phyloP scores from a whole-genome alignment of 2,888 invertebrate species.

The Morpho helenor region DNA sequence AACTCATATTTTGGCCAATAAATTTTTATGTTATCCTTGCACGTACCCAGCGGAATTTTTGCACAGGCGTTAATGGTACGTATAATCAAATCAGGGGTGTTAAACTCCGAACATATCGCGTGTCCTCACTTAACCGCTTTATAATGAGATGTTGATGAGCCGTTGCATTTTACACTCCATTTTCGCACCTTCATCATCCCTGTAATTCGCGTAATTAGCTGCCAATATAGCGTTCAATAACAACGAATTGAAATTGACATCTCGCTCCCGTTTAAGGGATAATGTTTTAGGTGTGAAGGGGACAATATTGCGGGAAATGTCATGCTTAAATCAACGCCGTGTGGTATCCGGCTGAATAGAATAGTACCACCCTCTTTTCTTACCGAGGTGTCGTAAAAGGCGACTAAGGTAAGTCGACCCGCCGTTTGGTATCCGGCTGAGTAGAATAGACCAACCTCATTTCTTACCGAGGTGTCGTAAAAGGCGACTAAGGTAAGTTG shows the following conservation, averaged over 20 bases:
- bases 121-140: conserved; percentile 29
- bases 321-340: conserved; percentile 18
- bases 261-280: conserved; percentile 21
- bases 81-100: conserved; percentile 27
- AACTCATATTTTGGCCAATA: not conserved
- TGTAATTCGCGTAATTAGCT: conserved; percentile 59
- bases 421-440: too few relatives aligned
- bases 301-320: conserved; percentile 25
- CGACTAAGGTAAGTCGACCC: too few relatives aligned
- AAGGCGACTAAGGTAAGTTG: too few relatives aligned
- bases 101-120: conserved; percentile 30
- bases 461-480: too few relatives aligned
- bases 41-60: conserved; percentile 8
- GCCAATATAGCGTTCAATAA: conserved; percentile 28
- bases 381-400: too few relatives aligned
- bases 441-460: too few relatives aligned
- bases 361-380: too few relatives aligned
- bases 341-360: too few relatives aligned
- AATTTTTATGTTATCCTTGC: conserved; percentile 2
- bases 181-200: conserved; percentile 58
- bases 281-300: conserved; percentile 20
- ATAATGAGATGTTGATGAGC: conserved; percentile 38
- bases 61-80: conserved; percentile 22
- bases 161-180: conserved; percentile 62
- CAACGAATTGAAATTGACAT: conserved; percentile 26